Evolutionary conservation across 92 coral and sea anemone genomes (phyloP).

Genomic region (Pocillopora meandrina): DNA sequence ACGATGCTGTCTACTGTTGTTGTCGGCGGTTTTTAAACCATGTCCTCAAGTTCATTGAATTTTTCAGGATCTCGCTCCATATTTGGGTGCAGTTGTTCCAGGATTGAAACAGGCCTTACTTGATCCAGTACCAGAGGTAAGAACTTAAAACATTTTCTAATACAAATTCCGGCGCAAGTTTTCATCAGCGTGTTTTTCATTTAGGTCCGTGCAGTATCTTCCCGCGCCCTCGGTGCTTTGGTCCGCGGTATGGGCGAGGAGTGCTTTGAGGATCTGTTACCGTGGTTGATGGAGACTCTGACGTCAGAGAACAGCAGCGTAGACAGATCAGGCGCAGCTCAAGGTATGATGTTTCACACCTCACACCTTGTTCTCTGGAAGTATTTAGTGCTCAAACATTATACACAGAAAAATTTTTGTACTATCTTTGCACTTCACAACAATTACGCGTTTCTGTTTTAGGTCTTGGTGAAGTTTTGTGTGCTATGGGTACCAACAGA

Average conservation of each 20-base stretch:
- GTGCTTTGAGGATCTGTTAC: constrained; percentile 87
- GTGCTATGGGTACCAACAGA: constrained; percentile 81
- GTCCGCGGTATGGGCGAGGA: constrained; percentile 99
- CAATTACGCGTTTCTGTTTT: neutral
- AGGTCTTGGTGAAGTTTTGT: constrained; percentile 98
- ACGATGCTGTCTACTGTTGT: neutral
- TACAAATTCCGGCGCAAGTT: neutral
- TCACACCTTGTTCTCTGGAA: neutral
- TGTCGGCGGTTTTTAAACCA: too few relatives aligned
- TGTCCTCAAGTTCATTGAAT: neutral
- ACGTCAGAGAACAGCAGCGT: constrained; percentile 98
- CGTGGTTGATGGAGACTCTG: constrained; percentile 97
- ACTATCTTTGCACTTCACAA: too few relatives aligned
- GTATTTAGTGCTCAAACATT: too few relatives aligned
- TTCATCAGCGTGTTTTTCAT: neutral
- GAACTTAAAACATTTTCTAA: neutral
- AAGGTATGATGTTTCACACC: constrained; percentile 60
- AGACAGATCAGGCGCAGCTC: constrained; percentile 99
- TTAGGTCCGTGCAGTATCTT: constrained; percentile 92
- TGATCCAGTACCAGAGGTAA: constrained; percentile 99
- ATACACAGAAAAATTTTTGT: too few relatives aligned
- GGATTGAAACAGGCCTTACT: constrained; percentile 94
- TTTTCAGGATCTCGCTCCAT: constrained; percentile 91
- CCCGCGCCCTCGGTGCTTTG: constrained; percentile 98
- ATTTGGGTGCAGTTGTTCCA: constrained; percentile 87